Evolutionary conservation across 2,888 invertebrate genomes (phyloP), one percentile per base, ranked within the genome.

Genomic region (Caradrina clavipalpis): DNA sequence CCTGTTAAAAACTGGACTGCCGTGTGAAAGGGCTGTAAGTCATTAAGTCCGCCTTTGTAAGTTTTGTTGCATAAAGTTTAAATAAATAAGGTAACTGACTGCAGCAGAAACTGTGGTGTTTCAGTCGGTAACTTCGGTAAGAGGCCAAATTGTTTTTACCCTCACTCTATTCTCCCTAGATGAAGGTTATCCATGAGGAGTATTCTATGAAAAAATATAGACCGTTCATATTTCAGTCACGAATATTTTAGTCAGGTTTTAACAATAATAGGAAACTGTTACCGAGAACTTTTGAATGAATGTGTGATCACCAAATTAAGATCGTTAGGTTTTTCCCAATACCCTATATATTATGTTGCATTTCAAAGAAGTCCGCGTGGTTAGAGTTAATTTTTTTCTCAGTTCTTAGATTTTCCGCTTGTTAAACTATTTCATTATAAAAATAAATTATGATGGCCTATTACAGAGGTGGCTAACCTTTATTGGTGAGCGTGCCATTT

Each of bases 281-380:
- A 54, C 47, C 10, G n/a, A 71, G 47, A 78, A 72, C 11, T 22
- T 70, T 10, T 19, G 21, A 31, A 11, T 35, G 19, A 22, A 10
- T 17, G 26, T 42, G 17, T 26, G 19, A 19, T 55, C 31, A 51
- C 3, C 8, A 19, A 35, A 45, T 58, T 6, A 13, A 22, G 19
- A 31, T 19, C 13, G 15, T 5, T 39, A 0, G 62, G 70, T 22
- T 69, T 81, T 77, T 6, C 62, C 47, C 11, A 59, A 62, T 26
- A 57, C 35, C 11, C 42, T n/a, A 13, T 10, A 47, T 22, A 49
- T 13, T 10, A n/a, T 1, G 5, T 3, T 59, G 45, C 39, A 47
- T 31, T 66, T 50, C n/a, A 54, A 55, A n/a, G 53, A 45, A 63
- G 70, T 81, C 69, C 67, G 69, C 21, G 45, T 76, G 56, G 51